Evolutionary conservation across 2,888 invertebrate genomes (phyloP).

Genomic region (Athetis lepigone): DNA sequence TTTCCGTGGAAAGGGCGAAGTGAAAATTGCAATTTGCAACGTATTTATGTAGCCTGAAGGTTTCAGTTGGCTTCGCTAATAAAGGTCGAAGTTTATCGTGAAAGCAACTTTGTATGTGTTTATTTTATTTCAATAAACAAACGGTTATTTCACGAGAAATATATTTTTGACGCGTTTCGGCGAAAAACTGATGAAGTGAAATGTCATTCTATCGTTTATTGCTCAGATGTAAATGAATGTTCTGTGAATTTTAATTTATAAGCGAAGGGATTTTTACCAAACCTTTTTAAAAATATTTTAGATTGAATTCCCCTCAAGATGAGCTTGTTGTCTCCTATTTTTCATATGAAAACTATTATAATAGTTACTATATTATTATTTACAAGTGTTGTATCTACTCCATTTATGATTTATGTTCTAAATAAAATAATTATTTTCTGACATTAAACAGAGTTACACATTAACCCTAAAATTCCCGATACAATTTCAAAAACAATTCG

Average conservation of each 20-base stretch:
- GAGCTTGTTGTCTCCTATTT: no score
- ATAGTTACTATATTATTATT: no score
- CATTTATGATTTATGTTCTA: no score
- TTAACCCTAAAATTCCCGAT: slow-evolving; percentile 5
- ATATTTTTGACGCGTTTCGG: slow-evolving; percentile 24
- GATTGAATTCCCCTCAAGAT: no score
- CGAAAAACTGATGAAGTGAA: slow-evolving; percentile 7
- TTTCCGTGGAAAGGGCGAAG: slow-evolving; percentile 32
- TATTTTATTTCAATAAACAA: slow-evolving; percentile 8
- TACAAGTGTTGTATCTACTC: no score
- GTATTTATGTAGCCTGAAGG: slow-evolving; percentile 32
- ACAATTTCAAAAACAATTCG: not conserved
- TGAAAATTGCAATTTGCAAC: slow-evolving; percentile 31
- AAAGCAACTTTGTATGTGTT: slow-evolving; percentile 22
- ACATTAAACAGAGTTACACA: slow-evolving; percentile 1
- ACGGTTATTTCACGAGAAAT: slow-evolving; percentile 17
- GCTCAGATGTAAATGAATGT: not conserved
- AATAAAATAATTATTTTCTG: no score
- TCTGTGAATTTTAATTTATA: not conserved
- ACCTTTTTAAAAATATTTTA: not conserved
- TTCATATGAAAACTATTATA: no score
- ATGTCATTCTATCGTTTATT: not conserved
- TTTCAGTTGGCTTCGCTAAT: slow-evolving; percentile 24
- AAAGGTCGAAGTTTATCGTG: slow-evolving; percentile 39
- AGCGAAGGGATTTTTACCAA: not conserved